These are phyloP conservation scores for Thomomys bottae DNA, from an alignment of 2,113 vertebrate genomes.

Conservation along the genomic window DNA sequence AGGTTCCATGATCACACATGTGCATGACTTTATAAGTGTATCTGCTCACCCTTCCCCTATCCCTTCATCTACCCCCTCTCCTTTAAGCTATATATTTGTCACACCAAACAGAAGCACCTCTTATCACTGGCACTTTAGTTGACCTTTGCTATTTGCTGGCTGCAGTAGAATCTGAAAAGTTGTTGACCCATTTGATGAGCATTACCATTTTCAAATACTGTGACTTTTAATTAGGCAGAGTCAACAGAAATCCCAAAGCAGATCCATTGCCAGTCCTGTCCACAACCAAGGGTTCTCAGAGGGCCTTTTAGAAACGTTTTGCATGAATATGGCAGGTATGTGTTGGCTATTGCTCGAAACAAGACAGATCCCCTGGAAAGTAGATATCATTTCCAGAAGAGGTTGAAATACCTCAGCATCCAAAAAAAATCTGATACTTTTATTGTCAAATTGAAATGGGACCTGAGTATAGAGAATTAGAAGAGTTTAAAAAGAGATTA, in stretches of 20 bases:
- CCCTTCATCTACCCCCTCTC: too few species aligned
- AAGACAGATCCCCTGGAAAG: not conserved
- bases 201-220: not conserved
- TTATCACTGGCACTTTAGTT: not conserved
- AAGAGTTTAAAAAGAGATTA: constrained; percentile 52
- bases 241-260: not conserved
- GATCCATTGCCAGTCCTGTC: not conserved
- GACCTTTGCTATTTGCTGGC: not conserved
- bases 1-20: too few species aligned
- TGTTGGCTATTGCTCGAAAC: fast-evolving
- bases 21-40: too few species aligned
- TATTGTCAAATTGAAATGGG: constrained; percentile 43
- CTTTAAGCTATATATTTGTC: too few species aligned
- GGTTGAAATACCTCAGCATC: not conserved
- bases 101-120: too few species aligned
- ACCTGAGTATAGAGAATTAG: constrained; percentile 51
- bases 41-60: too few species aligned
- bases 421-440: constrained; percentile 22
- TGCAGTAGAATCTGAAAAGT: not conserved
- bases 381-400: constrained; percentile 47
- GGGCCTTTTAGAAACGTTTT: not conserved
- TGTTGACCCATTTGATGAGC: not conserved
- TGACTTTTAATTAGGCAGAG: not conserved
- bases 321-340: not conserved
- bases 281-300: not conserved